A percentile compares a stretch with the other conserved stretches of the same genome.
phyloP scores from a whole-genome alignment of 2,888 invertebrate species.

The Xylota sylvarum region DNA sequence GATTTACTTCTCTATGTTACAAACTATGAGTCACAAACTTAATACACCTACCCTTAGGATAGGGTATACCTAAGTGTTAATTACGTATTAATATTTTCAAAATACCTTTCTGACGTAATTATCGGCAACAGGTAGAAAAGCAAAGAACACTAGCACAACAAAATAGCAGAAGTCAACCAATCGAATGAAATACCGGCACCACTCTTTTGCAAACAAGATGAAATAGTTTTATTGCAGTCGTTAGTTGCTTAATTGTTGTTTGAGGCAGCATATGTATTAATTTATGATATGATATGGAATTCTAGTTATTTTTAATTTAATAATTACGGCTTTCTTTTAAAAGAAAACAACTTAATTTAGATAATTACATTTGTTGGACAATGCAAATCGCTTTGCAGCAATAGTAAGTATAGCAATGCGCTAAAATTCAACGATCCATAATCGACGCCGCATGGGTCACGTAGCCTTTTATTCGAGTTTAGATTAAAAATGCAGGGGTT shows the following conservation, averaged over 20 bases:
- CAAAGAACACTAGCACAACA: no score
- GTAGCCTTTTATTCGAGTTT: neutral
- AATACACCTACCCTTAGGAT: no score
- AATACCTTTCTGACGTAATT: neutral
- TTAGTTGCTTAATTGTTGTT: neutral
- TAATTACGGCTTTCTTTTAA: no score
- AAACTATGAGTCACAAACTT: no score
- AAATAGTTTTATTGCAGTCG: neutral
- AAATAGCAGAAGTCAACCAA: no score
- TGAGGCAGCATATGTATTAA: neutral
- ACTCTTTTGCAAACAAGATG: no score
- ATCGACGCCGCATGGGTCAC: neutral
- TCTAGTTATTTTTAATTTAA: no score
- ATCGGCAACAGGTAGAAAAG: no score
- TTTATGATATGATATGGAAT: neutral
- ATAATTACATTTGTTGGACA: neutral
- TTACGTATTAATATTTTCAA: neutral
- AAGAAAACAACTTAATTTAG: neutral
- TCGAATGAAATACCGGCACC: no score
- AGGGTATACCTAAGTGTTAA: no score
- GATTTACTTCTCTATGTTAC: no score
- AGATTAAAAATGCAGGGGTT: neutral
- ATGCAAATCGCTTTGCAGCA: neutral
- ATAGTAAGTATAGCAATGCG: neutral
- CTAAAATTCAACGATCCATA: neutral